Percentiles rank a stretch among this genome's conserved stretches.
Conservation (phyloP, 2,797 vertebrate genomes). For the Scyliorhinus canicula region DNA sequence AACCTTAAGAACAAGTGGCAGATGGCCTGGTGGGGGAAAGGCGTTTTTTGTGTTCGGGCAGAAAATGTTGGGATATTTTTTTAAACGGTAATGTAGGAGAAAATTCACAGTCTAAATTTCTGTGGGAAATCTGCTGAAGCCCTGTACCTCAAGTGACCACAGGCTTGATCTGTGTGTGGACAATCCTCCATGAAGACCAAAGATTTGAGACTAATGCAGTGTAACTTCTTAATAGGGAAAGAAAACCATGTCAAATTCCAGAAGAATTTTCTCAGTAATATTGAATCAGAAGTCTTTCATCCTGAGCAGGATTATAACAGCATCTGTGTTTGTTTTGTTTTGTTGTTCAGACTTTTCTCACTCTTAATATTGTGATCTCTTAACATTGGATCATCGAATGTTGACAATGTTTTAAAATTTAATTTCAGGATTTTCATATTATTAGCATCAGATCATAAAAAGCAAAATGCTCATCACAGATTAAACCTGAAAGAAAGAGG, state of each 20-base stretch:
- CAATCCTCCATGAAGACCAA: constrained; percentile 2
- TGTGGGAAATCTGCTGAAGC: neutral
- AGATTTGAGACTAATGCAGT: neutral
- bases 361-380: neutral
- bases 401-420: neutral
- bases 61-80: no score
- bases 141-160: neutral
- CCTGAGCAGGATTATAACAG: neutral
- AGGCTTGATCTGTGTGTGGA: neutral
- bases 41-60: no score
- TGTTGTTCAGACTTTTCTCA: neutral
- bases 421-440: neutral
- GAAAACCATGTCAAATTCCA: constrained; percentile 9
- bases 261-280: constrained; percentile 21
- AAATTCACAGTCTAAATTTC: neutral
- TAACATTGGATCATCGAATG: neutral
- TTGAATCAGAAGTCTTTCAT: constrained; percentile 27
- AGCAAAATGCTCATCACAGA: neutral
- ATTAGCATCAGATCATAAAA: neutral
- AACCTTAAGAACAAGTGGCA: no score
- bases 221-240: neutral
- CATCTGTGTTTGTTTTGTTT: constrained; percentile 13
- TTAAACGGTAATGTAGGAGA: no score
- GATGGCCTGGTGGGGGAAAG: no score
- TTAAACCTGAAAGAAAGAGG: constrained; percentile 2